Evolutionary conservation across 2,888 invertebrate species (phyloP).

Genomic region (Malthinus flaveolus): DNA sequence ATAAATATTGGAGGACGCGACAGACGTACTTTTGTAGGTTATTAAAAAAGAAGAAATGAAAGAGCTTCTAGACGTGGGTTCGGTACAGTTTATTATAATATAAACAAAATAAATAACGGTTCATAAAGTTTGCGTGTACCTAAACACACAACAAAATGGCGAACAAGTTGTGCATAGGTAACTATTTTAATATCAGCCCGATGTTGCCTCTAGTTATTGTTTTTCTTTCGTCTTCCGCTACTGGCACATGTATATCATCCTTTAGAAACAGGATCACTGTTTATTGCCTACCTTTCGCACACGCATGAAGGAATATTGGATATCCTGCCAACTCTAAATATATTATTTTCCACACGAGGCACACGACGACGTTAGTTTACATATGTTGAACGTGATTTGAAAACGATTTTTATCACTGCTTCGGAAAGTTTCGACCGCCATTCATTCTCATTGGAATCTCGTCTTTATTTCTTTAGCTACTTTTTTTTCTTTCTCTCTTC

Average conservation of each 20-base stretch:
- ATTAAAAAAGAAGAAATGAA: too few species aligned
- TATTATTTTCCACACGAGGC: conserved; percentile 49
- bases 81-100: not conserved
- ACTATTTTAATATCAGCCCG: conserved; percentile 19
- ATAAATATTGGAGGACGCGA: too few species aligned
- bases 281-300: conserved; percentile 45
- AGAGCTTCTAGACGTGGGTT: too few species aligned
- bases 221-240: conserved; percentile 31
- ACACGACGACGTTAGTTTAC: conserved; percentile 51
- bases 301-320: conserved; percentile 46
- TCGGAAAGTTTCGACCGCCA: conserved; percentile 36
- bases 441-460: conserved; percentile 38
- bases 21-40: too few species aligned
- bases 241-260: conserved; percentile 37
- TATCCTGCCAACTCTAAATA: conserved; percentile 50
- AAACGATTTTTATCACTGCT: conserved; percentile 45
- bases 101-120: conserved; percentile 2
- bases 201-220: conserved; percentile 24
- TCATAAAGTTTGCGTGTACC: too few species aligned
- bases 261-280: conserved; percentile 34
- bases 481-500: conserved; percentile 21
- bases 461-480: conserved; percentile 32
- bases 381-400: conserved; percentile 53
- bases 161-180: conserved; percentile 9
- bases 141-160: not conserved